Percentiles rank a stretch among this genome's conserved stretches.
Conservation (phyloP, 1,140 invertebrate species). For the Bombus balteatus region DNA sequence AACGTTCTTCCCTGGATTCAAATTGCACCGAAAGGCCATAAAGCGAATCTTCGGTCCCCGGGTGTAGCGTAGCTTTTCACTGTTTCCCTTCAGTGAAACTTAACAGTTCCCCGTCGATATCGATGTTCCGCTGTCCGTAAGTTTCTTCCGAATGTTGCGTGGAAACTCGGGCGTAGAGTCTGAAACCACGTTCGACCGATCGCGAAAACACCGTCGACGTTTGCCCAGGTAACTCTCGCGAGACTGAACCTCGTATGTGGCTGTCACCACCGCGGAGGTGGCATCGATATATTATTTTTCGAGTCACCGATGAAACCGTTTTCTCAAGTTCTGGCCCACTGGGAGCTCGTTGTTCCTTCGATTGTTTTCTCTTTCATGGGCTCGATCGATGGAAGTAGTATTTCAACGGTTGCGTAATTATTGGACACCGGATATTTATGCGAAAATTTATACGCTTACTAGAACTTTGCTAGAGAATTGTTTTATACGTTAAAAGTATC, state of each 20-base stretch:
- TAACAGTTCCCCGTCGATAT: slow-evolving; percentile 44
- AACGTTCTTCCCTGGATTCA: background rate
- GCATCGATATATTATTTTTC: slow-evolving; percentile 58
- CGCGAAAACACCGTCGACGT: slow-evolving; percentile 51
- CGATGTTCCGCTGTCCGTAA: slow-evolving; percentile 42
- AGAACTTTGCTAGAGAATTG: too few relatives aligned
- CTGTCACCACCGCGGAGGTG: slow-evolving; percentile 25
- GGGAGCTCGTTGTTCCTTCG: background rate
- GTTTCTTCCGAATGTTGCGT: slow-evolving; percentile 44
- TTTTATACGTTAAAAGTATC: too few relatives aligned
- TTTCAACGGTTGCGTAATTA: too few relatives aligned
- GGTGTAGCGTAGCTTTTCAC: slow-evolving; percentile 6
- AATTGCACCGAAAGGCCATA: background rate
- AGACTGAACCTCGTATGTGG: background rate
- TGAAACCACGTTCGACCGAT: slow-evolving; percentile 46
- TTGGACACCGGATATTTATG: too few relatives aligned
- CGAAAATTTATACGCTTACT: too few relatives aligned
- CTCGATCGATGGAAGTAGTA: background rate
- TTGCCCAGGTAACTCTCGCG: slow-evolving; percentile 53
- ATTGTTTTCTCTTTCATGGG: background rate
- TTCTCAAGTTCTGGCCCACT: background rate
- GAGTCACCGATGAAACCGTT: background rate
- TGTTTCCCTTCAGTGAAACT: slow-evolving; percentile 23
- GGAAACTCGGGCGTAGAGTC: slow-evolving; percentile 28
- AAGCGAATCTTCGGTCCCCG: background rate